Base-by-base conservation (phyloP, 2,888 invertebrate species). In the Xanthorhoe designata region DNA sequence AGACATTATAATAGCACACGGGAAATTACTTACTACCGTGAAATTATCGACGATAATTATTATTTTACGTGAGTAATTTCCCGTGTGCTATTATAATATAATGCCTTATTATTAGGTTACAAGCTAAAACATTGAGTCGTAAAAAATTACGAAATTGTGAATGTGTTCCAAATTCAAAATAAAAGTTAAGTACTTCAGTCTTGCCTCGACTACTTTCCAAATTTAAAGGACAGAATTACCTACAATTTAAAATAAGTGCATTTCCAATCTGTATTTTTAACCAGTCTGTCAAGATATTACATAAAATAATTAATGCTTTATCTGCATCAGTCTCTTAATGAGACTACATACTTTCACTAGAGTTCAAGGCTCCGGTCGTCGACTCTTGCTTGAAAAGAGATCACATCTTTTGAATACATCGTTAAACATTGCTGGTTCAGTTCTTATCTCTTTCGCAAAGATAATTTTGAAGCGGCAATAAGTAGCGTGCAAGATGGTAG, bases 291-390 rank as follows among this genome's bases (percentile, higher is more conserved):
- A 47, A 7, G 7, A 15, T 8, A 47, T 47, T 15, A 47, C 47
- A 47, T 47, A 47, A 47, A 15, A 47, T 15, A 57, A 57, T 57
- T 49, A 15, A 38, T 17, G 4, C n/a, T 56, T 13, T 24, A 61
- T 51, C 18, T 66, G 53, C 38, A 59, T 59, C 59, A 59, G 15
- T 32, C 13, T 42, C 24, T 15, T n/a, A 49, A 52, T 55, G 50
- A 50, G 42, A 54, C 24, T 52, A 42, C 13, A 42, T 35, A 54
- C 88, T 87, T 89, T 89, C 89, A 82, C 90, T 85, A 68, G 70
- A 84, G 88, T 85, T 88, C 87, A 88, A 87, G 86, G 87, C 82
- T 76, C 77, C 77, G 85, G 85, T 82, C 86, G 77, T 74, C 79
- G 85, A 85, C 85, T 74, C 72, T 62, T 50, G 55, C 54, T 49